These are phyloP conservation scores for Bombus haemorrhoidalis DNA, from an alignment of 1,140 invertebrate genomes.

Conservation along the genomic window DNA sequence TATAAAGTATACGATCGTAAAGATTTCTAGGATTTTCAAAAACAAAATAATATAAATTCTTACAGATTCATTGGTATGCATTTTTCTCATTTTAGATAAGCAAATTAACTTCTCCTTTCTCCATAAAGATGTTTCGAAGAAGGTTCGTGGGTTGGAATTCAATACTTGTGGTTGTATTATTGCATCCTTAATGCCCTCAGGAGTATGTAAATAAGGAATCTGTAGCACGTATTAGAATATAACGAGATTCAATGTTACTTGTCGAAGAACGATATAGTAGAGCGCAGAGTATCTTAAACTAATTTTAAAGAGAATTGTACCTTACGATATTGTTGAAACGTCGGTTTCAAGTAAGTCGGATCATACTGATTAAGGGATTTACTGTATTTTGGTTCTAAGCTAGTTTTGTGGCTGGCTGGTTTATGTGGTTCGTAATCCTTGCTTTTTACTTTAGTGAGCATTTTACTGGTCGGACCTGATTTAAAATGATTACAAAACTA, in stretches of 20 bases:
- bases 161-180: conserved; percentile 66
- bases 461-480: conserved; percentile 28
- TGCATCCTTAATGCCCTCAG: conserved; percentile 58
- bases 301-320: conserved; percentile 40
- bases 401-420: conserved; percentile 74
- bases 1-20: neutral
- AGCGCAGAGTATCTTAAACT: neutral
- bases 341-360: conserved; percentile 47
- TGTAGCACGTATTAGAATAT: conserved; percentile 17
- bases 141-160: conserved; percentile 62
- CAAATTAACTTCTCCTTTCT: conserved; percentile 72
- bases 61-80: conserved; percentile 21
- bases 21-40: neutral
- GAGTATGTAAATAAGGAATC: conserved; percentile 57
- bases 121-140: conserved; percentile 75
- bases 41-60: neutral
- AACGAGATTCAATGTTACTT: neutral
- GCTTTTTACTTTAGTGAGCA: conserved; percentile 54
- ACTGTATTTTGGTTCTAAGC: conserved; percentile 66
- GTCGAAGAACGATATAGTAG: too few relatives aligned
- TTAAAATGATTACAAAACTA: neutral
- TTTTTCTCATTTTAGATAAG: conserved; percentile 71
- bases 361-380: conserved; percentile 61
- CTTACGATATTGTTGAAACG: conserved; percentile 41
- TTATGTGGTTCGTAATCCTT: conserved; percentile 71